Conservation (phyloP, 2,888 invertebrate genomes). For the Mythimna pallens region DNA sequence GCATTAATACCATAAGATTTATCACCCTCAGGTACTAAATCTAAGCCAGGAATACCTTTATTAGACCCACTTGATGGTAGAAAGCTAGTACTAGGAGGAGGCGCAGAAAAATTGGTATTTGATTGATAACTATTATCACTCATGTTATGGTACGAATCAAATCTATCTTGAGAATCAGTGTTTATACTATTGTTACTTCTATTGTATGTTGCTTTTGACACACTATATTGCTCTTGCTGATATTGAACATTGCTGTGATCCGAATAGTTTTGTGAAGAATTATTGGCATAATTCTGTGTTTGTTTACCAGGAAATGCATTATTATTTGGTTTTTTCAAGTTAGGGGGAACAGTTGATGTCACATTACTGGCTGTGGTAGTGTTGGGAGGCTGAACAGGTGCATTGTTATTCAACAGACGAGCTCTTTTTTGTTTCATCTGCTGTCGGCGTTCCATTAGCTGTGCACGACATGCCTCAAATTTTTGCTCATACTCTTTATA, state of each 20-base stretch:
- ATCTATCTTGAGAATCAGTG: constrained; percentile 74
- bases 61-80: constrained; percentile 75
- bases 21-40: constrained; percentile 91
- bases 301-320: constrained; percentile 41
- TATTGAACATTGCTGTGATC: constrained; percentile 68
- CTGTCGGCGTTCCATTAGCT: constrained; percentile 94
- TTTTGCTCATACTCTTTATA: constrained; percentile 96
- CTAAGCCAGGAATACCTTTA: constrained; percentile 94
- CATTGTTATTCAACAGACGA: constrained; percentile 69
- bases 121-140: constrained; percentile 62
- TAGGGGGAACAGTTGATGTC: constrained; percentile 64
- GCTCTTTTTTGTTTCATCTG: constrained; percentile 94
- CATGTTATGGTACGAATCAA: constrained; percentile 73
- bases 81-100: constrained; percentile 72
- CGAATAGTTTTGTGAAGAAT: constrained; percentile 58
- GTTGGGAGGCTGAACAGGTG: constrained; percentile 64
- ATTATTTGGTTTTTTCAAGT: constrained; percentile 36
- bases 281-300: constrained; percentile 63
- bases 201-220: constrained; percentile 66
- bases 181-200: constrained; percentile 70
- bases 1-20: constrained; percentile 60
- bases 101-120: constrained; percentile 48
- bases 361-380: constrained; percentile 64
- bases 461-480: constrained; percentile 96
- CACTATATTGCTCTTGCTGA: constrained; percentile 66